Evolutionary conservation across 2,113 vertebrate genomes (phyloP).

Genomic region (Argyrosomus japonicus): DNA sequence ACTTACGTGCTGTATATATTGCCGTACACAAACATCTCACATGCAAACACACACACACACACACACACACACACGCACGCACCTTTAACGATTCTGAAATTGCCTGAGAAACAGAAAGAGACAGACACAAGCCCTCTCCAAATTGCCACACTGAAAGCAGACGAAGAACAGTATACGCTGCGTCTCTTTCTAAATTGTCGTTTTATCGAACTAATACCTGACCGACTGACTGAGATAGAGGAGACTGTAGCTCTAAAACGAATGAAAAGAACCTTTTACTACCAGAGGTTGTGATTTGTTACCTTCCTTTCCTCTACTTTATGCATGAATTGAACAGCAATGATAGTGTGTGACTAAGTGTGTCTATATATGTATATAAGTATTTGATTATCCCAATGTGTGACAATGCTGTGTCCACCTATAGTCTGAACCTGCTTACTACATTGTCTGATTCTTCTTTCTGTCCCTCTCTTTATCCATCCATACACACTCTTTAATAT

Average conservation of each 20-base stretch:
- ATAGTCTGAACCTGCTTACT: neutral
- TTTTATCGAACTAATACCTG: slow-evolving; percentile 49
- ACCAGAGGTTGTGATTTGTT: slow-evolving; percentile 1
- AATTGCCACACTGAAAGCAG: slow-evolving; percentile 34
- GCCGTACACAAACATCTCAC: neutral
- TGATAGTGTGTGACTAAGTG: neutral
- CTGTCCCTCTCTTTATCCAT: neutral
- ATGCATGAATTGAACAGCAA: slow-evolving; percentile 6
- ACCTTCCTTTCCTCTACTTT: slow-evolving; percentile 2
- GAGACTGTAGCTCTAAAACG: neutral
- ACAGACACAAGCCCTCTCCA: slow-evolving; percentile 23
- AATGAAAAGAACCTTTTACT: neutral
- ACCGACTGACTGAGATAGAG: slow-evolving; percentile 18
- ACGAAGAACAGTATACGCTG: slow-evolving; percentile 26
- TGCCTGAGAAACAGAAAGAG: slow-evolving; percentile 45
- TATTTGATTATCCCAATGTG: neutral
- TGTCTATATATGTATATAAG: neutral
- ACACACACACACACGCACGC: neutral
- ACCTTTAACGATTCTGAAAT: slow-evolving; percentile 19
- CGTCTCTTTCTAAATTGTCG: slow-evolving; percentile 45
- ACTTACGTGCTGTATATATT: neutral
- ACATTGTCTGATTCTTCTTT: neutral
- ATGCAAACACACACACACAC: neutral
- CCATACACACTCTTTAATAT: neutral
- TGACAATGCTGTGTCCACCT: neutral